Conservation (phyloP, 2,888 invertebrate species). For the Parapristionchus giblindavisi region DNA sequence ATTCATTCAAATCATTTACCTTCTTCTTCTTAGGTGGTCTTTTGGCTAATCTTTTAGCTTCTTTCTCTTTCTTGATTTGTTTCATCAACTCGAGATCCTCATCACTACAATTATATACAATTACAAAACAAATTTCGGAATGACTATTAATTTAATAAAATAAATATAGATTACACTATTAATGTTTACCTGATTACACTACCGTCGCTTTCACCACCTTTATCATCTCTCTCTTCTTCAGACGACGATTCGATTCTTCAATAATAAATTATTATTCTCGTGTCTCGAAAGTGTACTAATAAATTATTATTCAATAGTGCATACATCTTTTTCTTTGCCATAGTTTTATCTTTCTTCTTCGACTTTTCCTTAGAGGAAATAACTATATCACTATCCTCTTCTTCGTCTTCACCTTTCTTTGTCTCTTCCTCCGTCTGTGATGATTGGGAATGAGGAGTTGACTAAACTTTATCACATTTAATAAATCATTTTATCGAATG, state of each 20-base stretch:
- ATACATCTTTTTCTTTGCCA: constrained; percentile 25
- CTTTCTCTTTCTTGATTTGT: constrained; percentile 30
- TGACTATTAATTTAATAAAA: not conserved
- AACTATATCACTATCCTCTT: too few species aligned
- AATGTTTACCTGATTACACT: not conserved
- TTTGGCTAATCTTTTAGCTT: constrained; percentile 1
- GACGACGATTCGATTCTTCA: constrained; percentile 20
- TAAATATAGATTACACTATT: too few species aligned
- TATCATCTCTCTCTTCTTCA: constrained; percentile 12
- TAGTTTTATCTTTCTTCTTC: not conserved
- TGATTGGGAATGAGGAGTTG: too few species aligned
- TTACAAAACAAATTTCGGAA: not conserved
- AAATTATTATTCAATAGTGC: not conserved
- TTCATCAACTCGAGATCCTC: constrained; percentile 28
- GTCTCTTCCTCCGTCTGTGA: not conserved
- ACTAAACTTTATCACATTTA: too few species aligned
- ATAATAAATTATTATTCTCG: not conserved
- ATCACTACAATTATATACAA: not conserved
- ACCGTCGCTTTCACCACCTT: constrained; percentile 4
- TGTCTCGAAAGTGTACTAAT: not conserved
- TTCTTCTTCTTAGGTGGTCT: constrained; percentile 36
- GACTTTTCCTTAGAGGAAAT: not conserved
- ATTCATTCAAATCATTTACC: not conserved
- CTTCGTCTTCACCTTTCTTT: not conserved
- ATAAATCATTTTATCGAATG: not conserved